Evolutionary conservation across 2,797 vertebrate genomes (phyloP).

Genomic region (Simalia tracyae): DNA sequence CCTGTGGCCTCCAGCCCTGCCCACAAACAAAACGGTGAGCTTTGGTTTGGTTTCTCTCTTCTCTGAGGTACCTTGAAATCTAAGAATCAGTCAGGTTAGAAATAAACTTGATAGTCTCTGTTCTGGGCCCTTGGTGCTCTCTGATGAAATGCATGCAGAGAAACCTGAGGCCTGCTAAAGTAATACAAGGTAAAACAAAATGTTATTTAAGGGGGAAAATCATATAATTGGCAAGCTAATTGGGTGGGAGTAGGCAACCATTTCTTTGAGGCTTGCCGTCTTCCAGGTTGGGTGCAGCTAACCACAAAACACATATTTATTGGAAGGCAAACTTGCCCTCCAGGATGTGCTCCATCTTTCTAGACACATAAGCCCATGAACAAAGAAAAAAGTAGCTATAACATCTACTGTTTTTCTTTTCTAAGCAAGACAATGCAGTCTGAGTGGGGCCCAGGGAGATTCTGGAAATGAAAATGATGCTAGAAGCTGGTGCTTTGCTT

Average conservation of each 20-base stretch:
- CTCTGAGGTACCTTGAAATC: conserved; percentile 4
- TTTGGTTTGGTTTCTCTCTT: conserved; percentile 21
- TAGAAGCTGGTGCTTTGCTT: not conserved
- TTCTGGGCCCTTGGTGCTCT: not conserved
- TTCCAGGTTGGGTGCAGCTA: not conserved
- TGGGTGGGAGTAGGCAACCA: not conserved
- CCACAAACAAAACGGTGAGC: conserved; percentile 84
- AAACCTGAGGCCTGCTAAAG: not conserved
- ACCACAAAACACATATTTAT: not conserved
- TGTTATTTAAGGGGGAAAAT: not conserved
- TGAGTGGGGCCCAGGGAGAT: not conserved
- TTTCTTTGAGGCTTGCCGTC: not conserved
- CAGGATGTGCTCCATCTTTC: not conserved
- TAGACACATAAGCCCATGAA: not conserved
- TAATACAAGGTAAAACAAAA: not conserved
- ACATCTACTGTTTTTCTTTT: not conserved
- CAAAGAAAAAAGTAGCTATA: not conserved
- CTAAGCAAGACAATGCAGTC: not conserved
- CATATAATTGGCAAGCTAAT: not conserved
- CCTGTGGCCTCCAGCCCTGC: conserved; percentile 86
- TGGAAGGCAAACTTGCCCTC: not conserved
- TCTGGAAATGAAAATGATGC: not conserved
- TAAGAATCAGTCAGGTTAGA: not conserved
- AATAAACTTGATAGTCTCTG: not conserved
- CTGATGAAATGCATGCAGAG: not conserved